Evolutionary conservation across 2,888 invertebrate genomes (phyloP).

Genomic region (Sesia apiformis): DNA sequence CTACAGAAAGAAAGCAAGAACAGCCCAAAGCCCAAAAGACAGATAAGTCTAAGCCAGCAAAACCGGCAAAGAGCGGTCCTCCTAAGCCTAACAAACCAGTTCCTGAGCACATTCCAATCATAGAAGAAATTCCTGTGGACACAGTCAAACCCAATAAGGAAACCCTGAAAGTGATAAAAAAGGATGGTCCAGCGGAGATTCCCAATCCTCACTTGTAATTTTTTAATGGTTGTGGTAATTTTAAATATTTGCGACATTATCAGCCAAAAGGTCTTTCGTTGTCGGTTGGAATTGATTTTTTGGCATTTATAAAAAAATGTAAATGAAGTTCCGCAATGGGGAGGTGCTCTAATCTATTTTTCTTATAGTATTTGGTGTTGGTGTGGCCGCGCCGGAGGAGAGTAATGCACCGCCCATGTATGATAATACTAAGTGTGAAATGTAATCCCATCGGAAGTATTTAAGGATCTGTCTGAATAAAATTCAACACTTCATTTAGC

Average conservation of each 20-base stretch:
- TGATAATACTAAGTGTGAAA: no score
- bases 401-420: no score
- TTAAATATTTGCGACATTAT: conserved; percentile 2
- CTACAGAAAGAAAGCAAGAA: neutral
- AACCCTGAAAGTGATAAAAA: conserved; percentile 76
- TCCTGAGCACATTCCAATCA: conserved; percentile 59
- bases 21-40: neutral
- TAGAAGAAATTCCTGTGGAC: conserved; percentile 71
- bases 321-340: no score
- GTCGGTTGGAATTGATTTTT: no score
- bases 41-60: conserved; percentile 1
- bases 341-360: no score
- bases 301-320: no score
- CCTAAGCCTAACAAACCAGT: conserved; percentile 14
- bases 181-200: conserved; percentile 68
- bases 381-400: no score
- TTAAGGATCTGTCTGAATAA: no score
- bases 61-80: neutral
- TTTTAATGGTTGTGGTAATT: conserved; percentile 10
- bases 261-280: neutral
- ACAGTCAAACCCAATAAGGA: conserved; percentile 67
- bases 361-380: no score
- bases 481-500: no score
- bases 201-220: conserved; percentile 44
- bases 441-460: no score